A percentile compares a stretch with the other conserved stretches of the same genome.
These are phyloP conservation scores for Pipistrellus pipistrellus DNA, from an alignment of 2,797 vertebrate genomes.

Conservation along the genomic window DNA sequence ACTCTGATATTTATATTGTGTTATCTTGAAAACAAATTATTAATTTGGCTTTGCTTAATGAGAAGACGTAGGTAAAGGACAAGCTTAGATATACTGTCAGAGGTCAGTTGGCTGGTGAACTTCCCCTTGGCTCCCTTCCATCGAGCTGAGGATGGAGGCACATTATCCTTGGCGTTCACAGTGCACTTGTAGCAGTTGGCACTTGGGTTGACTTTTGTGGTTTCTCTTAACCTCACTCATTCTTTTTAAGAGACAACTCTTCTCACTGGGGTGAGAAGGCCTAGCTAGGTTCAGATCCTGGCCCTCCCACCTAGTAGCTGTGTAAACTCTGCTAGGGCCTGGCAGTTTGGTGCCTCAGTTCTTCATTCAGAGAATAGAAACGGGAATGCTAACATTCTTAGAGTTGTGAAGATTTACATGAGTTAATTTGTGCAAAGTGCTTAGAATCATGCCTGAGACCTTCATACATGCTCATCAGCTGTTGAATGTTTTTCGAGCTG, in stretches of 20 bases:
- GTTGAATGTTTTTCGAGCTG: not conserved
- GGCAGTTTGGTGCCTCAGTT: not conserved
- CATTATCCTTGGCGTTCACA: rapidly evolving
- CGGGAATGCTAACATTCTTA: not conserved
- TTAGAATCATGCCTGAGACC: not conserved
- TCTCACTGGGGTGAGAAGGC: not conserved
- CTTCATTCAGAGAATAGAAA: not conserved
- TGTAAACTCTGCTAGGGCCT: not conserved
- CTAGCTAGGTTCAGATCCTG: not conserved
- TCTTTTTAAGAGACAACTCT: not conserved
- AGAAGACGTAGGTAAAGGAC: not conserved
- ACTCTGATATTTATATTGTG: not conserved
- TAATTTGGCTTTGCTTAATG: not conserved
- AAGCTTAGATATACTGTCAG: not conserved
- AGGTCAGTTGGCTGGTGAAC: not conserved
- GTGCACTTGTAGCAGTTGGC: not conserved
- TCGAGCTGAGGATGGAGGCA: not conserved
- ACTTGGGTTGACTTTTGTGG: not conserved
- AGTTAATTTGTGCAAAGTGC: not conserved
- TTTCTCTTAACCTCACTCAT: not conserved
- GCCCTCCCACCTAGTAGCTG: not conserved
- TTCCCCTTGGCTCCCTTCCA: not conserved
- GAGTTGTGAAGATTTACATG: not conserved
- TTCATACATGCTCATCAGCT: not conserved
- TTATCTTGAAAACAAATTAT: constrained; percentile 26